Evolutionary conservation across 2,888 invertebrate genomes (phyloP).

Genomic region (Neoaliturus tenellus): DNA sequence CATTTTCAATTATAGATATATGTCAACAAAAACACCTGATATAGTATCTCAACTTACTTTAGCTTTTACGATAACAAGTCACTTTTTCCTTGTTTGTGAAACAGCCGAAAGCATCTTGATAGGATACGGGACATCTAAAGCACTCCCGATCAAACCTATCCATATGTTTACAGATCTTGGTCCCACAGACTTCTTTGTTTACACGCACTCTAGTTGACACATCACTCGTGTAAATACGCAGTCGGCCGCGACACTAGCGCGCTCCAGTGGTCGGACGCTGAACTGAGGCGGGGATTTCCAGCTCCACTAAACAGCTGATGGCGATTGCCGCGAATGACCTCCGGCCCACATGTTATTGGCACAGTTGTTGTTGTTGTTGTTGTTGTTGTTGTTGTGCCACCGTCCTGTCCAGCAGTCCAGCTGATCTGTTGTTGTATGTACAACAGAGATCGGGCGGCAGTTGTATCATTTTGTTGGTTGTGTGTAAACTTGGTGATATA

Average conservation of each 20-base stretch:
- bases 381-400: too few species aligned
- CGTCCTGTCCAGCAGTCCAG: too few species aligned
- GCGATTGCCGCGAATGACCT: background rate
- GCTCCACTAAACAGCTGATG: background rate
- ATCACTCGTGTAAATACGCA: background rate
- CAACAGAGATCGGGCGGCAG: too few species aligned
- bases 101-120: background rate
- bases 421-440: too few species aligned
- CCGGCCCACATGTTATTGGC: background rate
- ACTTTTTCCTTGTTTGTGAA: background rate
- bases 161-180: background rate
- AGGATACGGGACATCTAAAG: background rate
- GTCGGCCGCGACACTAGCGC: background rate
- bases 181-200: background rate
- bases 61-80: background rate
- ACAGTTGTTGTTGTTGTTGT: too few species aligned
- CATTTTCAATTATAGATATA: too few species aligned
- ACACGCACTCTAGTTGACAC: background rate
- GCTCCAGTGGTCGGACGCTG: background rate
- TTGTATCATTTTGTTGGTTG: too few species aligned
- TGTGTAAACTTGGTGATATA: too few species aligned
- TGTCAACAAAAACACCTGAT: background rate
- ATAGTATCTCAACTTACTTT: background rate
- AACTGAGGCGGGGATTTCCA: background rate
- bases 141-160: background rate